Percentiles rank a stretch among this genome's conserved stretches.
phyloP scores from a whole-genome alignment of 2,797 vertebrate genomes.

The Rhabdophis nuchalis region DNA sequence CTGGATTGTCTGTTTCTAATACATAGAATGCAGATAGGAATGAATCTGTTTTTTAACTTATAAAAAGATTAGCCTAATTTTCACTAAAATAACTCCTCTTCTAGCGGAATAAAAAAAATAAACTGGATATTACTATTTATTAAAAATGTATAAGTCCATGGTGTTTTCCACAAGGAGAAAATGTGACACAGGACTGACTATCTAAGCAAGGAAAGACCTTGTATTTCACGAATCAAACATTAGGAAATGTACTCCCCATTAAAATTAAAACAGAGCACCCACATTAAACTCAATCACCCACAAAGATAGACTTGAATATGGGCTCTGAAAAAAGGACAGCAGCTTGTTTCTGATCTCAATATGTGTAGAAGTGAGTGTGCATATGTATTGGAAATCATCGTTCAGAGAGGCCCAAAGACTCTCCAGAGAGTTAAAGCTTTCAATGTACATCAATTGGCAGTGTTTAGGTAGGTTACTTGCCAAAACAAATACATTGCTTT shows the following conservation, averaged over 20 bases:
- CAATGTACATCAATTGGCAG: neutral
- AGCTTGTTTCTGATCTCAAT: neutral
- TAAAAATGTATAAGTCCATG: neutral
- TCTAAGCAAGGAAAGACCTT: neutral
- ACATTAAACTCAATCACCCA: neutral
- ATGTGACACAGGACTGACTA: neutral
- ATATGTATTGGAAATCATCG: neutral
- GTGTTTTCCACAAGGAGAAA: neutral
- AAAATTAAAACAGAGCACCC: neutral
- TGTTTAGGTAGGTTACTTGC: neutral
- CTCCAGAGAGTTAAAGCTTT: neutral
- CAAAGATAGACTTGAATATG: neutral
- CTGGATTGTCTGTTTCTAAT: neutral
- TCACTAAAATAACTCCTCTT: neutral
- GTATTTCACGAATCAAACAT: neutral
- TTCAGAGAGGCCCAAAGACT: neutral
- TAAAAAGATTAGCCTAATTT: neutral
- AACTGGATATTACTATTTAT: neutral
- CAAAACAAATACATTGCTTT: slow-evolving; percentile 6
- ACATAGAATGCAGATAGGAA: neutral
- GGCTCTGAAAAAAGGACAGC: neutral
- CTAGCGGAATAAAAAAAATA: neutral
- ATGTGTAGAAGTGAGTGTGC: neutral
- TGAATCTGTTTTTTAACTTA: neutral
- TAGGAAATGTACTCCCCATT: neutral